Base-by-base conservation (phyloP, 2,113 vertebrate species). In the Megaleporinus macrocephalus region DNA sequence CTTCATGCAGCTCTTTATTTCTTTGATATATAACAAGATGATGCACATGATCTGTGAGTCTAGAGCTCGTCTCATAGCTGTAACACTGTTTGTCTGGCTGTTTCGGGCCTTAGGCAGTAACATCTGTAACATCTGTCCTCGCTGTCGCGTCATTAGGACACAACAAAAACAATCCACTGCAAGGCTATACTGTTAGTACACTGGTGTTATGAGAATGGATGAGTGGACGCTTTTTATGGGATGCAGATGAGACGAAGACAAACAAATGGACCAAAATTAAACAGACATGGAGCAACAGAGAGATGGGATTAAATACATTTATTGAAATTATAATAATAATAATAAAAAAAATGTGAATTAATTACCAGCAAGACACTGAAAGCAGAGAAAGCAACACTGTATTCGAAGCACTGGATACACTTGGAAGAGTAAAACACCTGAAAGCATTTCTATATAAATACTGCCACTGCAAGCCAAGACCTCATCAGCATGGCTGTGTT, bases 301-400 rank as follows among this genome's bases (percentile, higher is more conserved):
- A 18, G 12, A 75, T 65, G 73, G 26, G 33, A 79, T 84, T 74
- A 84, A 79, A 87, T 41, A 53, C 6, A 72, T 84, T 84, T 87
- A 84, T 84, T 87, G 79, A 80, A 79, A 76, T 26, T 29, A 82
- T 73, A 84, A n/a, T n/a, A n/a, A n/a, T n/a, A n/a, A n/a, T 65
- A 83, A 84, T 82, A 78, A 61, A 4, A 29, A 84, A 78, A 61
- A 1, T 27, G 53, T 62, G 27, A 22, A 80, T 51, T 36, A 22
- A 80, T 51, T 36, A 78, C 4, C 22, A 47, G 78, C n/a, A 78
- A 59, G 47, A 61, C 53, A 73, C 9, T 41, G 15, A 11, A 15
- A 36, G 13, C 22, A 61, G 27, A 78, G 63, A 80, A 66, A 62
- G n/a, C 30, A 79, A 44, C 53, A 55, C 53, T 55, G 53, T 22